Evolutionary conservation across 1,140 invertebrate species (phyloP).

Genomic region (Eriocheir sinensis): DNA sequence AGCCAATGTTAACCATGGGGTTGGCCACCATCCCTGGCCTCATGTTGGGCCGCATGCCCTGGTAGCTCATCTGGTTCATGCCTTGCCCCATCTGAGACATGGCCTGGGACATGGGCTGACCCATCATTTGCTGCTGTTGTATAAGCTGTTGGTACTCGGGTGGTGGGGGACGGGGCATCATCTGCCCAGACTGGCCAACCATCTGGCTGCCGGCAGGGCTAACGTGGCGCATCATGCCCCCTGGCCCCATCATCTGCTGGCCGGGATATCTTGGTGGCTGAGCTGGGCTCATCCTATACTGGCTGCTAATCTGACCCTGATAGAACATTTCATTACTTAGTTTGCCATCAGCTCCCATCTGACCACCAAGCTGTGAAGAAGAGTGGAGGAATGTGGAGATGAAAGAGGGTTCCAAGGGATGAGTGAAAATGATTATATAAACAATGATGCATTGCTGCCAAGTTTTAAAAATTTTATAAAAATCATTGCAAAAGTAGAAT

Average conservation of each 20-base stretch:
- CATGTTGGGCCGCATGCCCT: constrained; percentile 73
- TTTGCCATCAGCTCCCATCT: constrained; percentile 75
- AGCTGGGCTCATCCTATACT: constrained; percentile 71
- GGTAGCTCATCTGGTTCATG: constrained; percentile 77
- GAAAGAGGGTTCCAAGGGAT: neutral
- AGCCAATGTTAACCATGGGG: constrained; percentile 78
- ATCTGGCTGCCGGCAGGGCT: constrained; percentile 69
- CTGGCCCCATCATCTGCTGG: constrained; percentile 76
- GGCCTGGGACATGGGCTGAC: constrained; percentile 67
- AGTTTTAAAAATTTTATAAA: no score
- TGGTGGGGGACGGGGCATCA: constrained; percentile 75
- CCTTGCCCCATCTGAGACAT: constrained; percentile 77
- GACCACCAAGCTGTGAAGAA: constrained; percentile 65
- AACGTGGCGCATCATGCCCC: constrained; percentile 75
- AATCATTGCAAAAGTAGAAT: neutral
- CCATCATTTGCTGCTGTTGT: constrained; percentile 71
- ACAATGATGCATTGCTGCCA: no score
- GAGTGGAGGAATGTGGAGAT: neutral
- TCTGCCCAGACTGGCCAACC: constrained; percentile 69
- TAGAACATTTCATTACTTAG: constrained; percentile 78
- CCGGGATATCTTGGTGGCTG: constrained; percentile 75
- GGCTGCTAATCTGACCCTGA: constrained; percentile 69
- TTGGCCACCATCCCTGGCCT: constrained; percentile 75
- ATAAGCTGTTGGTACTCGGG: constrained; percentile 74
- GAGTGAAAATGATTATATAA: neutral